phyloP scores from a whole-genome alignment of 2,113 vertebrate species.

The Oxygymnocypris stewartii region DNA sequence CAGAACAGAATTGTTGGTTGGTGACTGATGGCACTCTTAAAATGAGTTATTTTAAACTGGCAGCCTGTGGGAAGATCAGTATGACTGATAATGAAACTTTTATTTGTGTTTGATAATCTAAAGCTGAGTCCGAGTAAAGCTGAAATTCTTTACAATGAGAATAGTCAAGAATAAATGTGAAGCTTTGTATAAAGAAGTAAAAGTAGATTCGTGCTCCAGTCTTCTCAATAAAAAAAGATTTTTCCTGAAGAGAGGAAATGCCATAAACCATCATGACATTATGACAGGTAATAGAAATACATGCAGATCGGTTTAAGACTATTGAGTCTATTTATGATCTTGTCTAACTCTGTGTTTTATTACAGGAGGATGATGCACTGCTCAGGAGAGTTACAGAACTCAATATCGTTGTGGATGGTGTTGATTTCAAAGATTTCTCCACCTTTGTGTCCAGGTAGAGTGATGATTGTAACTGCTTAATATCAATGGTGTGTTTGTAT shows the following conservation, averaged over 20 bases:
- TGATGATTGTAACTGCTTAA: background rate
- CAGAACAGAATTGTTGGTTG: background rate
- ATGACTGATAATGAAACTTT: background rate
- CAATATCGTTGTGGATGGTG: constrained; percentile 77
- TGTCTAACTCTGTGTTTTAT: constrained; percentile 23
- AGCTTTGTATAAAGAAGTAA: no score
- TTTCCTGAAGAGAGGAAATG: background rate
- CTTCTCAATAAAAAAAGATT: background rate
- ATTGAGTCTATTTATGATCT: background rate
- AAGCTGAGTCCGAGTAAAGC: background rate
- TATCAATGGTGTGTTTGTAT: background rate
- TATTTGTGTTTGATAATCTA: background rate
- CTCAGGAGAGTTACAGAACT: constrained; percentile 75
- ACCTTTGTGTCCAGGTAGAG: constrained; percentile 84
- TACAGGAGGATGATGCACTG: constrained; percentile 67
- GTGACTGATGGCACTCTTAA: background rate
- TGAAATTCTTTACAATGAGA: background rate
- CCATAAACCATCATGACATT: background rate
- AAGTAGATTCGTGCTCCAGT: background rate
- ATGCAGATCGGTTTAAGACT: background rate
- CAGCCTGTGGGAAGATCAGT: background rate
- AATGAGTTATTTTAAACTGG: background rate
- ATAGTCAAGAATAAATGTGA: background rate
- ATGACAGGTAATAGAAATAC: background rate
- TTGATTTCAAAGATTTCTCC: constrained; percentile 72